phyloP scores from a whole-genome alignment of 2,888 invertebrate species.

The Chesias legatella region DNA sequence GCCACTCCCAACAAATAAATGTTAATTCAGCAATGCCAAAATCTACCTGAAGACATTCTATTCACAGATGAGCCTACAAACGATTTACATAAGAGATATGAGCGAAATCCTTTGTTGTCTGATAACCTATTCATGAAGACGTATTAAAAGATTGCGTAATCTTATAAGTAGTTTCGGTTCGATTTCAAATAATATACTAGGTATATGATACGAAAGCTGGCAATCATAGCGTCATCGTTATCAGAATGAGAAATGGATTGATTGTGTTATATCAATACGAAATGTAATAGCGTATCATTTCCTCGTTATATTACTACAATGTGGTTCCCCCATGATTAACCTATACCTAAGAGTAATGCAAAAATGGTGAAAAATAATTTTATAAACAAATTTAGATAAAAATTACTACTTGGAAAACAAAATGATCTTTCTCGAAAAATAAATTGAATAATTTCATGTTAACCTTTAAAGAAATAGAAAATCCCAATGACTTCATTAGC shows the following conservation, averaged over 20 bases:
- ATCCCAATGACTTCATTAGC: constrained; percentile 14
- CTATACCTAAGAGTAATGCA: too few relatives aligned
- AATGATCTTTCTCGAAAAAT: background rate
- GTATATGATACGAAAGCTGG: constrained; percentile 1
- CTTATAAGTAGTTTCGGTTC: constrained; percentile 35
- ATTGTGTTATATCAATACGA: background rate
- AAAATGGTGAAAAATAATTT: too few relatives aligned
- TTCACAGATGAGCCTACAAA: constrained; percentile 47
- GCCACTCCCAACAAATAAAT: constrained; percentile 55
- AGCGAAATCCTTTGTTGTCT: constrained; percentile 69
- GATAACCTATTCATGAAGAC: constrained; percentile 56
- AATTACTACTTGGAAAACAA: too few relatives aligned
- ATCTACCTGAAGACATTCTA: constrained; percentile 53
- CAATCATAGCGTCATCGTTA: background rate
- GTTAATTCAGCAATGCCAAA: constrained; percentile 48
- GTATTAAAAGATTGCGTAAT: constrained; percentile 49
- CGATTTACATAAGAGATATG: constrained; percentile 60
- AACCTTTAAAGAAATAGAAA: constrained; percentile 12
- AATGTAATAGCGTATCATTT: too few relatives aligned
- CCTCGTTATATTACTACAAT: too few relatives aligned
- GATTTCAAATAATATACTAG: constrained; percentile 23
- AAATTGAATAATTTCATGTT: constrained; percentile 7
- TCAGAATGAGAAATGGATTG: constrained; percentile 1
- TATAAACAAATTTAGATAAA: too few relatives aligned
- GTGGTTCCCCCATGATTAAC: too few relatives aligned